Percentiles rank a stretch among this genome's conserved stretches.
Conservation (phyloP, 2,888 invertebrate species). For the Euplexia lucipara region DNA sequence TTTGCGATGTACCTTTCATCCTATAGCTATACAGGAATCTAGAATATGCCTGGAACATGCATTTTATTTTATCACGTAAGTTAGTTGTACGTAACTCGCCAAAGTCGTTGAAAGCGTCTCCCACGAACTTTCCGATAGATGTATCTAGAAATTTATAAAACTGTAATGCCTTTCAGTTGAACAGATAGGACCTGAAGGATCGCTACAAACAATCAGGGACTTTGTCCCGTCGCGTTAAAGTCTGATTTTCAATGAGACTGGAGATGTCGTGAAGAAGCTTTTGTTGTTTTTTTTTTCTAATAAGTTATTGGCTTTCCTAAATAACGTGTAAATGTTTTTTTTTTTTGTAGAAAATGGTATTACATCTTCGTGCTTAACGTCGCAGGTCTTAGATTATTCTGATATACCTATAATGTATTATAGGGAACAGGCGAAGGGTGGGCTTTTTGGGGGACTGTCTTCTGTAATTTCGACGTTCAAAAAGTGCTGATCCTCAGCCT, state of each 20-base stretch:
- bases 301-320: slow-evolving; percentile 14
- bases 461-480: too few species aligned
- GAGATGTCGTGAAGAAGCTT: not conserved
- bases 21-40: too few species aligned
- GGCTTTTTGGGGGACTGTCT: too few species aligned
- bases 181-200: slow-evolving; percentile 4
- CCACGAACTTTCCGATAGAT: slow-evolving; percentile 56
- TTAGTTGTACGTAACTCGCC: slow-evolving; percentile 51
- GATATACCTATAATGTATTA: too few species aligned
- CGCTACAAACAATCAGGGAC: slow-evolving; percentile 10
- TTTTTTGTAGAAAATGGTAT: too few species aligned
- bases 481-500: too few species aligned
- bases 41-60: slow-evolving; percentile 19
- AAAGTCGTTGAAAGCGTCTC: slow-evolving; percentile 59
- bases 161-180: slow-evolving; percentile 48
- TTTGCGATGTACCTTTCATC: too few species aligned
- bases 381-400: not conserved
- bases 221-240: slow-evolving; percentile 3
- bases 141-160: slow-evolving; percentile 60
- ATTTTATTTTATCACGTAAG: slow-evolving; percentile 52
- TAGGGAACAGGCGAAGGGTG: too few species aligned
- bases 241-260: slow-evolving; percentile 13
- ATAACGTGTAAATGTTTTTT: slow-evolving; percentile 4
- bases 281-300: slow-evolving; percentile 14
- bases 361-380: not conserved